Evolutionary conservation across 2,888 invertebrate species (phyloP).

Genomic region (Eupelmus urozonus): DNA sequence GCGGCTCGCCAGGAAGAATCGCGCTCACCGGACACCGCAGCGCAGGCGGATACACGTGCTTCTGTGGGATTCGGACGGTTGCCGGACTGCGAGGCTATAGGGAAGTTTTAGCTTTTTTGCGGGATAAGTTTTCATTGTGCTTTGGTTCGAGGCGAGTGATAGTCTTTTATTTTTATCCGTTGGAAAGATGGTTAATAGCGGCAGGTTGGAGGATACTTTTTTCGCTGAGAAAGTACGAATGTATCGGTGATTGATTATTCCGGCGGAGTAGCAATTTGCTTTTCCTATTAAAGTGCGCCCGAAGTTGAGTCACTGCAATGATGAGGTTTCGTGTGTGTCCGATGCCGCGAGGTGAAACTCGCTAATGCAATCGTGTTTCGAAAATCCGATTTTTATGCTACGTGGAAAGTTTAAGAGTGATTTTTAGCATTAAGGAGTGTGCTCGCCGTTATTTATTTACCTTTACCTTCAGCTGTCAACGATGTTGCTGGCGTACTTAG

Average conservation of each 20-base stretch:
- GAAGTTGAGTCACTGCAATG: slow-evolving; percentile 6
- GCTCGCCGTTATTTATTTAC: neutral
- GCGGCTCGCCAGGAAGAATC: slow-evolving; percentile 19
- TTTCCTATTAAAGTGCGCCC: neutral
- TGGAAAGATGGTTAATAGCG: too few relatives aligned
- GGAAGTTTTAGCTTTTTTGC: too few relatives aligned
- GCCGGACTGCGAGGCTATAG: too few relatives aligned
- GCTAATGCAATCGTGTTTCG: slow-evolving; percentile 47
- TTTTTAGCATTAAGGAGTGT: slow-evolving; percentile 20
- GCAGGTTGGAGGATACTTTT: too few relatives aligned
- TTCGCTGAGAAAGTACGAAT: too few relatives aligned
- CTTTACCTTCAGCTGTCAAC: neutral
- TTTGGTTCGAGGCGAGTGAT: too few relatives aligned
- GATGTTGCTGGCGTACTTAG: slow-evolving; percentile 7
- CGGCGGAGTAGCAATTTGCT: too few relatives aligned
- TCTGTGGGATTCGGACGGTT: too few relatives aligned
- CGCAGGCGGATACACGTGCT: too few relatives aligned
- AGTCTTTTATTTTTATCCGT: too few relatives aligned
- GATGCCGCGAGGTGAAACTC: slow-evolving; percentile 45
- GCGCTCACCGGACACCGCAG: neutral
- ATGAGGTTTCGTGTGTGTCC: slow-evolving; percentile 37
- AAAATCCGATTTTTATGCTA: slow-evolving; percentile 35
- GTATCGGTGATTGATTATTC: too few relatives aligned
- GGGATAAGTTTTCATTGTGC: too few relatives aligned
- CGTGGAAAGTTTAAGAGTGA: slow-evolving; percentile 21